Conservation (phyloP, 2,888 invertebrate species). For the Ochropleura leucogaster region DNA sequence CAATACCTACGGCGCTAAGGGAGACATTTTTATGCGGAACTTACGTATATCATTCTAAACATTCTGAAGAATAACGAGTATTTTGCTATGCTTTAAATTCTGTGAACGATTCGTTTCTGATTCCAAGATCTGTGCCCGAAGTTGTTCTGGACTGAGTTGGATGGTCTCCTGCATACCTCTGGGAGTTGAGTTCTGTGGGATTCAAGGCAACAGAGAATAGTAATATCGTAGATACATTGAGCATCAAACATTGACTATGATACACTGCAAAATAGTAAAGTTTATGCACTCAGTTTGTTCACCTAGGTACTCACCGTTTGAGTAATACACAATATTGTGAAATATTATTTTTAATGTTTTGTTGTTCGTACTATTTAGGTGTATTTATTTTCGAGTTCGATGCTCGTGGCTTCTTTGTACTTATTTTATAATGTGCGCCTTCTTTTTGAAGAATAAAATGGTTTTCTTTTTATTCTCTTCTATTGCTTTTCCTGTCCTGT, state of each 20-base stretch:
- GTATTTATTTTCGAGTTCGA: not conserved
- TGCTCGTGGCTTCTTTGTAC: too few species aligned
- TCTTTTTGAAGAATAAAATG: not conserved
- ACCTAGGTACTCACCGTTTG: not conserved
- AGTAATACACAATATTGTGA: not conserved
- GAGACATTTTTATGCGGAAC: slow-evolving; percentile 79
- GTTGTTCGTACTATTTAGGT: not conserved
- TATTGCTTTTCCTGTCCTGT: not conserved
- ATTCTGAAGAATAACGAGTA: slow-evolving; percentile 65
- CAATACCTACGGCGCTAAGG: slow-evolving; percentile 80
- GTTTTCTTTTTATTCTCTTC: not conserved
- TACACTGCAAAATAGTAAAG: not conserved
- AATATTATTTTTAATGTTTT: not conserved
- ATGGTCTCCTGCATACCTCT: slow-evolving; percentile 22
- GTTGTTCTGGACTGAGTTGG: slow-evolving; percentile 27
- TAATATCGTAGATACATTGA: not conserved
- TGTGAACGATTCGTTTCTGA: slow-evolving; percentile 53
- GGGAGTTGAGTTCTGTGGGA: slow-evolving; percentile 21
- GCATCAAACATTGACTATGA: not conserved
- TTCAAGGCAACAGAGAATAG: not conserved
- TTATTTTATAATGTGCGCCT: not conserved
- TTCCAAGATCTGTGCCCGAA: slow-evolving; percentile 36
- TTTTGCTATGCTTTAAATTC: slow-evolving; percentile 60
- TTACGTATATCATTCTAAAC: slow-evolving; percentile 70
- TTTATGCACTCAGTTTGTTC: not conserved